A percentile compares a stretch with the other conserved stretches of the same genome.
These are phyloP conservation scores for Palloptera scutellata DNA, from an alignment of 2,888 invertebrate genomes.

Conservation along the genomic window DNA sequence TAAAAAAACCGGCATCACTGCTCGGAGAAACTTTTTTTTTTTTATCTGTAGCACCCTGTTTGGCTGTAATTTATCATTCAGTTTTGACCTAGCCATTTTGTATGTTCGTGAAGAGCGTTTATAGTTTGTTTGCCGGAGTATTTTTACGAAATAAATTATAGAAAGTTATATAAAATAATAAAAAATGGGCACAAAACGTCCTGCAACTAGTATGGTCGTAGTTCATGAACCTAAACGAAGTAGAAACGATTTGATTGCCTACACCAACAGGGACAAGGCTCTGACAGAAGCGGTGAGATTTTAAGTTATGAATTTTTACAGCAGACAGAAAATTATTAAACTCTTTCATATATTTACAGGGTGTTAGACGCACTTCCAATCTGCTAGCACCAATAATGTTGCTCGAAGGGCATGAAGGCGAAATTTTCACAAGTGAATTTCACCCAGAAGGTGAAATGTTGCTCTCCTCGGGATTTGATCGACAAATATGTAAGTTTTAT, in stretches of 20 bases:
- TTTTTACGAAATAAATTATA: no score
- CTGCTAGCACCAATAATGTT: conserved; percentile 94
- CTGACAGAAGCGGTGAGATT: conserved; percentile 75
- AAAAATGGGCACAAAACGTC: conserved; percentile 48
- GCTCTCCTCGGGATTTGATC: conserved; percentile 93
- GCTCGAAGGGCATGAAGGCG: conserved; percentile 95
- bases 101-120: no score
- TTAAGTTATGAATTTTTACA: neutral
- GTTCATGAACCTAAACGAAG: conserved; percentile 71
- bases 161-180: no score
- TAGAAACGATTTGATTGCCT: conserved; percentile 76
- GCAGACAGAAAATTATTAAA: neutral
- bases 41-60: no score
- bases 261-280: conserved; percentile 77
- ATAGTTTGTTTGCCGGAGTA: no score
- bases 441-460: conserved; percentile 96
- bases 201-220: conserved; percentile 56
- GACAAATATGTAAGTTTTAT: conserved; percentile 91
- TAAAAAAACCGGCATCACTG: no score
- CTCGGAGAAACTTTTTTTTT: no score
- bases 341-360: conserved; percentile 54
- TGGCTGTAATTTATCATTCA: no score
- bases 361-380: conserved; percentile 84
- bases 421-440: conserved; percentile 91
- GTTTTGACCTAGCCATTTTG: no score